Percentiles rank a stretch among this genome's conserved stretches.
These are phyloP conservation scores for Verasper variegatus DNA, from an alignment of 2,113 vertebrate genomes.

Conservation along the genomic window DNA sequence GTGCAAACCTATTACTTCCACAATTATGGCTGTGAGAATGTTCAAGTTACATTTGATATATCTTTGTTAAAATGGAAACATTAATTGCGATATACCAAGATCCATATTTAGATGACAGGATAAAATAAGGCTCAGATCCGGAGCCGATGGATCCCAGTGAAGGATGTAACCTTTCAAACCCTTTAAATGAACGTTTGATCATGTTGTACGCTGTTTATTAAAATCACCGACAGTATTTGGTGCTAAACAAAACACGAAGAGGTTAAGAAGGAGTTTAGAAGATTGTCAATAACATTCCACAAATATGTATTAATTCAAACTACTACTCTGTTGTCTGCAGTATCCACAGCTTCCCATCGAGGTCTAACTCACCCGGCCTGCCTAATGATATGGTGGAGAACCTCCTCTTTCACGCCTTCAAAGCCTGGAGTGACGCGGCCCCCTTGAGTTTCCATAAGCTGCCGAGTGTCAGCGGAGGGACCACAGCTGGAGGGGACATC, in stretches of 20 bases:
- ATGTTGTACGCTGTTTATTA: no score
- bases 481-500: slow-evolving; percentile 77
- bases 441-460: slow-evolving; percentile 31
- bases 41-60: no score
- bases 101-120: no score
- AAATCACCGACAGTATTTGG: no score
- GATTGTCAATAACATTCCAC: neutral
- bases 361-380: slow-evolving; percentile 31
- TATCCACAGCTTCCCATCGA: slow-evolving; percentile 73
- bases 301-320: neutral
- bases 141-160: no score
- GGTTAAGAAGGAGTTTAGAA: neutral
- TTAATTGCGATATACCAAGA: no score
- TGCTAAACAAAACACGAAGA: neutral
- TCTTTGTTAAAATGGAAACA: no score
- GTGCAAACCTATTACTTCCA: no score
- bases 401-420: slow-evolving; percentile 73
- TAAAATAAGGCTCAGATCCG: no score
- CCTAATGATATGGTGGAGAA: neutral
- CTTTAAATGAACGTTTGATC: no score
- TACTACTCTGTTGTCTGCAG: slow-evolving; percentile 46
- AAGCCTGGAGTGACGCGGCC: slow-evolving; percentile 80
- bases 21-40: no score
- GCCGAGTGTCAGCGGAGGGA: neutral
- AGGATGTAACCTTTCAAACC: no score